Evolutionary conservation across 1,140 invertebrate genomes (phyloP), one percentile per base, ranked within the genome.

Genomic region (Amyelois transitella): DNA sequence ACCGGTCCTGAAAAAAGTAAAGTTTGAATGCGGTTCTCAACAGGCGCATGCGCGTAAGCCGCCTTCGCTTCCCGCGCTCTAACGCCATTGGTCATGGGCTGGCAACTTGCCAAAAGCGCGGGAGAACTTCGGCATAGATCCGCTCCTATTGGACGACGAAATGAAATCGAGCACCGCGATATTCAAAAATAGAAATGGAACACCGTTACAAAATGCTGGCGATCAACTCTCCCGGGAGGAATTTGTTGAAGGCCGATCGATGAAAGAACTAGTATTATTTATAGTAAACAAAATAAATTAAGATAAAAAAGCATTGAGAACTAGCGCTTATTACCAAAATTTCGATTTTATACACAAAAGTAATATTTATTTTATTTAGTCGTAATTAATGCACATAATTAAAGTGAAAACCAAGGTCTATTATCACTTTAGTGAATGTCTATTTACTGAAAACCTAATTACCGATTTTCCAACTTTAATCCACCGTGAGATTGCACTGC

Each of bases 121-220:
- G 80, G 73, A 82, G 83, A 76, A 75, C 61, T 74, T 66, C 51
- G 51, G 58, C 66, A 69, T 62, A 67, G 62, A 55, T 49, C n/a
- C 28, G 45, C 43, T 75, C 57, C 71, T 60, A 87, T 87, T 87
- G 84, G 84, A 51, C 51, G 64, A 61, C 24, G 68, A 72, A 66
- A 66, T 80, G 84, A 71, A 87, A 87, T 81, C 77, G 72, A 84
- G 84, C 84, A 87, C 84, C 84, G 84, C 84, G 81, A 77, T 84
- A 83, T 87, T 87, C 75, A 87, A 87, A 85, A 87, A 87, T 87
- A 87, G 84, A 84, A 70, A 67, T 69, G 69, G 67, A 63, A 69
- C 64, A 56, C 59, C 62, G 65, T 79, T 78, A 75, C 69, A 76
- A 82, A 81, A 75, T 66, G 44, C 55, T 66, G 57, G 57, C 65